These are phyloP conservation scores for Beris chalybata DNA, from an alignment of 2,888 invertebrate species.

Conservation along the genomic window DNA sequence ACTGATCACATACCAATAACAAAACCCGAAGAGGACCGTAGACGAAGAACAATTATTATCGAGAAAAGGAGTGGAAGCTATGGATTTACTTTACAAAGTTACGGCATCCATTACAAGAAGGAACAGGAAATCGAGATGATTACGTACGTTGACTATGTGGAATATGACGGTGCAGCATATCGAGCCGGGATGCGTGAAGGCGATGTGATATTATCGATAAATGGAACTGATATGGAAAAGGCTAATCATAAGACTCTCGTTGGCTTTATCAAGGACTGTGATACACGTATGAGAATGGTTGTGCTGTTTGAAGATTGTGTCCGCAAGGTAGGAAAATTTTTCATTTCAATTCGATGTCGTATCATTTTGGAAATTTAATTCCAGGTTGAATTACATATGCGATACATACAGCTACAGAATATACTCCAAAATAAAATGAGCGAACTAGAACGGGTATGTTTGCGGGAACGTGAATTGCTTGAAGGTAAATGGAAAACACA, in stretches of 20 bases:
- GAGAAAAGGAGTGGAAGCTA: constrained; percentile 89
- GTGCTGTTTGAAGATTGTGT: constrained; percentile 97
- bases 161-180: constrained; percentile 88
- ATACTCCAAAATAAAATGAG: constrained; percentile 81
- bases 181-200: constrained; percentile 94
- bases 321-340: constrained; percentile 67
- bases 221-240: constrained; percentile 93
- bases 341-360: background rate
- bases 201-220: constrained; percentile 94
- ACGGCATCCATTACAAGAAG: constrained; percentile 93
- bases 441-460: constrained; percentile 78
- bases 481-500: constrained; percentile 90
- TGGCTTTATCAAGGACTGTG: constrained; percentile 87
- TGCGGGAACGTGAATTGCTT: constrained; percentile 79
- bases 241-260: constrained; percentile 93
- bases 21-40: constrained; percentile 81
- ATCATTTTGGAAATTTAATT: constrained; percentile 16
- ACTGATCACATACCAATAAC: constrained; percentile 71
- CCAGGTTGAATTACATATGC: constrained; percentile 82
- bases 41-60: constrained; percentile 87
- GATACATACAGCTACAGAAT: constrained; percentile 86
- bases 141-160: constrained; percentile 96
- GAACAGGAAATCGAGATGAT: constrained; percentile 95
- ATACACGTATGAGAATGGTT: constrained; percentile 90
- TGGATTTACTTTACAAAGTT: constrained; percentile 96